Base-by-base conservation (phyloP, 2,888 invertebrate species). In the Leptodirus hochenwartii region DNA sequence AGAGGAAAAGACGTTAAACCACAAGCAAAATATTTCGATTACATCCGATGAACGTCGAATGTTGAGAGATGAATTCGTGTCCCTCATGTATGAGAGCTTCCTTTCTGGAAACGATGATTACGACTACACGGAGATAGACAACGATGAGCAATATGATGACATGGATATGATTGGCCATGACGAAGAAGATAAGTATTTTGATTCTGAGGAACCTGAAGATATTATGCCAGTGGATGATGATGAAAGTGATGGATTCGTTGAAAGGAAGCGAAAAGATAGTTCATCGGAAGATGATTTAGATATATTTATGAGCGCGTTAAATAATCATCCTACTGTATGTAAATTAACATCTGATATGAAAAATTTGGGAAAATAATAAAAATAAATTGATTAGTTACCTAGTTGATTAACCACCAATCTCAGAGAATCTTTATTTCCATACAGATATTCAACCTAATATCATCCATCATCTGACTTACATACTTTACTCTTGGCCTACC, bases 101-200 rank as follows among this genome's bases (percentile, higher is more conserved):
- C 54, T 91, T 22, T 69, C 75, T 37, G 90, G 90, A 0, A 66
- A 71, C 45, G 88, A 90, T 54, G 78, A 82, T 39, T 80, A 85
- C 56, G 82, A 91, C 54, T 91, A 91, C 47, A 60, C 69, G 22
- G 59, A 62, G 37, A 75, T 91, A 3, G 90, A 91, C 51, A 62
- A 73, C 40, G 78, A 87, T 58, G 67, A 75, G 24, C 71, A 72
- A 30, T 80, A 79, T 53, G 90, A 91, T 53, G 66, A 72, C 43
- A 50, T 76, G 36, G 73, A 74, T 34, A 64, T 77, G 30, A 54
- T 72, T 34, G 70, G 70, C 23, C 73, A 72, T 43, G 90, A 91
- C 55, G 79, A 74, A 39, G 85, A 91, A 54, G 90, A 91, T 42
- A 75, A 72, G 47, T 91, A 91, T 52, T 91, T 91, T 59, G 85